These are phyloP conservation scores for Plotosus lineatus DNA, from an alignment of 2,113 vertebrate species.

Conservation along the genomic window DNA sequence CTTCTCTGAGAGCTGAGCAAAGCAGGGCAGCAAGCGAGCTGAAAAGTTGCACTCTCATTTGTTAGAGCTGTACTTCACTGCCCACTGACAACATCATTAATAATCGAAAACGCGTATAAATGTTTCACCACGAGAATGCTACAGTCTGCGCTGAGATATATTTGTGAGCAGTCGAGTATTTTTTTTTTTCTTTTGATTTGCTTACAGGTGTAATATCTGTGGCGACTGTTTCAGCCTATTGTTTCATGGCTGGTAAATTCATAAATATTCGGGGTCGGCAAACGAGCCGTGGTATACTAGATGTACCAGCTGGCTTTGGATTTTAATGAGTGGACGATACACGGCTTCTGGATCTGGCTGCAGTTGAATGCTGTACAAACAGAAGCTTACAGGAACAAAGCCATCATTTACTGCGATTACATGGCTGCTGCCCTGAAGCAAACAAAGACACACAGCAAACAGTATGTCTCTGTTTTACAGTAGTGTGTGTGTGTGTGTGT, in stretches of 20 bases:
- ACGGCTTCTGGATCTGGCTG: not conserved
- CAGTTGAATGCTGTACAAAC: not conserved
- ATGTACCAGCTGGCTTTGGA: slow-evolving; percentile 20
- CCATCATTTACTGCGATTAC: slow-evolving; percentile 23
- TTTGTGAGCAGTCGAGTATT: not conserved
- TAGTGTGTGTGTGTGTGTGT: not conserved
- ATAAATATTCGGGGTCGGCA: slow-evolving; percentile 9
- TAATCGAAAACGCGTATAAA: not conserved
- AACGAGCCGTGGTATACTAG: not conserved
- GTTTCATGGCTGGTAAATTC: slow-evolving; percentile 7
- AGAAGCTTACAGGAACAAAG: slow-evolving; percentile 16
- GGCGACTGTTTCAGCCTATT: not conserved
- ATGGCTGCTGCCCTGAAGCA: slow-evolving; percentile 6
- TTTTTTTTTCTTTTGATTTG: not conserved
- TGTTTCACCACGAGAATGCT: too few relatives aligned
- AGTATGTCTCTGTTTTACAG: not conserved
- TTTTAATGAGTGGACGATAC: slow-evolving; percentile 28
- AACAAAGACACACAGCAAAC: slow-evolving; percentile 25
- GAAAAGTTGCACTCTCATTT: not conserved
- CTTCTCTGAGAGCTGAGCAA: not conserved
- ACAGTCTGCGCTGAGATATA: not conserved
- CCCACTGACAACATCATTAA: not conserved
- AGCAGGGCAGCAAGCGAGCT: not conserved
- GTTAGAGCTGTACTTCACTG: not conserved
- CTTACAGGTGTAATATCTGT: not conserved